Conservation (phyloP, 2,113 vertebrate genomes). For the Epinephelus cyanopodus region DNA sequence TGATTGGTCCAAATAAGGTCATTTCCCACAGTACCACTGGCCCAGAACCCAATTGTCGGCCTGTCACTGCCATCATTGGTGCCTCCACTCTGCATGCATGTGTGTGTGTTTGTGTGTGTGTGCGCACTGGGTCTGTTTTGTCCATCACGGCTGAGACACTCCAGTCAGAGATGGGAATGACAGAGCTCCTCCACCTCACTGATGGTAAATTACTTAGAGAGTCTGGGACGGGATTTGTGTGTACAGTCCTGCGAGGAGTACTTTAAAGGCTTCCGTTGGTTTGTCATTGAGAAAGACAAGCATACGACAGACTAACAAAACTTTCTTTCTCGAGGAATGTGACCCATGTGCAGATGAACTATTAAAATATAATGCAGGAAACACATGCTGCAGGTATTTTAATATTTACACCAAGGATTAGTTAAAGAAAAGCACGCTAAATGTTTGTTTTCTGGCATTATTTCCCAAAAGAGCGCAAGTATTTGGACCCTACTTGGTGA, state of each 20-base stretch:
- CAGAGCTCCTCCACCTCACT: slow-evolving; percentile 51
- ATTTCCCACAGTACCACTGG: slow-evolving; percentile 77
- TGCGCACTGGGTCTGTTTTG: slow-evolving; percentile 54
- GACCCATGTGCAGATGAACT: slow-evolving; percentile 6
- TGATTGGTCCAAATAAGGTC: slow-evolving; percentile 73
- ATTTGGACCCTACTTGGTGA: background rate
- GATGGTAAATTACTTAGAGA: slow-evolving; percentile 60
- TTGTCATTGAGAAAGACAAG: slow-evolving; percentile 23
- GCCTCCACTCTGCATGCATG: slow-evolving; percentile 47
- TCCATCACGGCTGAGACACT: slow-evolving; percentile 64
- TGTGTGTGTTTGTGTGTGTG: slow-evolving; percentile 31
- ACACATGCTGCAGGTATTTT: background rate
- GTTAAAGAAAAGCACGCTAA: background rate
- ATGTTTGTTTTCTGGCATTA: background rate
- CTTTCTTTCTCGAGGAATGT: slow-evolving; percentile 16
- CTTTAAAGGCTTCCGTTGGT: slow-evolving; percentile 50
- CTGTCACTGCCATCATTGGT: slow-evolving; percentile 60
- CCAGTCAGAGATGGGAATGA: slow-evolving; percentile 65
- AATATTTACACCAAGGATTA: background rate
- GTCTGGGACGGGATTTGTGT: slow-evolving; percentile 50
- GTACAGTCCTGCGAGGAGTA: slow-evolving; percentile 2
- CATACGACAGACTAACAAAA: slow-evolving; percentile 13
- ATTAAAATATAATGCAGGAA: slow-evolving; percentile 28
- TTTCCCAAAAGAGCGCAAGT: background rate
- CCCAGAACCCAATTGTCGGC: slow-evolving; percentile 43